phyloP scores from a whole-genome alignment of 53 echinoderm and acorn worm species.

The Patiria pectinifera region DNA sequence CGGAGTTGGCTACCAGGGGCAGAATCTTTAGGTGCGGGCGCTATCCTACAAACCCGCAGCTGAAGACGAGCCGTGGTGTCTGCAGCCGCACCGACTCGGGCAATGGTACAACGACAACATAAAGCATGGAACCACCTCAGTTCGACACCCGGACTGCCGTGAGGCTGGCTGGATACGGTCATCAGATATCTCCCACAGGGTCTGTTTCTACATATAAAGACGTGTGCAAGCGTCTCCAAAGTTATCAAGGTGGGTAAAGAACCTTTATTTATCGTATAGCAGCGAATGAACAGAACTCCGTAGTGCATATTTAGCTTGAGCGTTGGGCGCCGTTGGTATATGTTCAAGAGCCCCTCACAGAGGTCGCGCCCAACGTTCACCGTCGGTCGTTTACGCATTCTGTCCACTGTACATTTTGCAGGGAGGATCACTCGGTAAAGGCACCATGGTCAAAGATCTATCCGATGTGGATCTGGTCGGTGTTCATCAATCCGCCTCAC shows the following conservation, averaged over 20 bases:
- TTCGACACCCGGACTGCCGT: constrained; percentile 29
- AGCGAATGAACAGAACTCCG: no score
- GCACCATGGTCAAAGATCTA: constrained; percentile 39
- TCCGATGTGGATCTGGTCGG: constrained; percentile 59
- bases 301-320: no score
- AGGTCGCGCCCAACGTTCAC: no score
- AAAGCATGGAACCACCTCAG: background rate
- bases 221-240: background rate
- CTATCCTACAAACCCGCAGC: no score
- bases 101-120: constrained; percentile 44
- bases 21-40: no score
- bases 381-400: no score
- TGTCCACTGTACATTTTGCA: background rate
- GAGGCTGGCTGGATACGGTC: constrained; percentile 17
- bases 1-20: no score
- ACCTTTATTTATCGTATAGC: no score
- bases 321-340: no score
- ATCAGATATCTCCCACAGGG: background rate
- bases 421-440: constrained; percentile 64
- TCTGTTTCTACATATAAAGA: background rate
- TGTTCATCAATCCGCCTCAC: constrained; percentile 41
- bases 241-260: constrained; percentile 33
- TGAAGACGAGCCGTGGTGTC: no score
- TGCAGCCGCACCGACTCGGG: no score
- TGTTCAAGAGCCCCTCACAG: no score